These are phyloP conservation scores for Leptopilina drosophilae DNA, from an alignment of 2,888 invertebrate genomes.

Conservation along the genomic window DNA sequence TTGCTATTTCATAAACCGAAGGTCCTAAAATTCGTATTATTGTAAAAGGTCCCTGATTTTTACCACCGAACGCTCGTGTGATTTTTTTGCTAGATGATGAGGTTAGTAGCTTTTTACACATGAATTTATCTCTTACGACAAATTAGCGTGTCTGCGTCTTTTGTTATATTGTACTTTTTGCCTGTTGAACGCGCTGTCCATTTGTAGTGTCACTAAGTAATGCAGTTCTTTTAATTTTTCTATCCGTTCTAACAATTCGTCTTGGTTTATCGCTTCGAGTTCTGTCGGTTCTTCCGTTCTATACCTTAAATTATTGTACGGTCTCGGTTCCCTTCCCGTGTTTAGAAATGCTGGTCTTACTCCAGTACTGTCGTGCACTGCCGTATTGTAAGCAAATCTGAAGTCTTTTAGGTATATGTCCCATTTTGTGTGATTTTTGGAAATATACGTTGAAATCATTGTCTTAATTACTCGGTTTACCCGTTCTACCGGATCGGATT, in stretches of 20 bases:
- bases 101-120: neutral
- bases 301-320: neutral
- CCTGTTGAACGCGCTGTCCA: neutral
- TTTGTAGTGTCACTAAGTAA: neutral
- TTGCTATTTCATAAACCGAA: neutral
- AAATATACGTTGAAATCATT: neutral
- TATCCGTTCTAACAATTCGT: neutral
- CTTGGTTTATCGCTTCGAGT: neutral
- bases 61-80: neutral
- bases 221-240: constrained; percentile 1
- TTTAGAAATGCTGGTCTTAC: neutral
- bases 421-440: neutral
- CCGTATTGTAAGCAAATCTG: neutral
- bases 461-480: neutral
- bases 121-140: neutral
- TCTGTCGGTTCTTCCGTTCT: neutral
- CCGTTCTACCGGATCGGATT: neutral
- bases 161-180: neutral
- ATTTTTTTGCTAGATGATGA: neutral
- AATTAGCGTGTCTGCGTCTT: neutral
- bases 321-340: neutral
- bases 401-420: neutral
- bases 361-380: neutral
- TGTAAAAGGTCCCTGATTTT: neutral
- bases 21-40: neutral